phyloP scores from a whole-genome alignment of 2,888 invertebrate genomes.

The Nineta flava region DNA sequence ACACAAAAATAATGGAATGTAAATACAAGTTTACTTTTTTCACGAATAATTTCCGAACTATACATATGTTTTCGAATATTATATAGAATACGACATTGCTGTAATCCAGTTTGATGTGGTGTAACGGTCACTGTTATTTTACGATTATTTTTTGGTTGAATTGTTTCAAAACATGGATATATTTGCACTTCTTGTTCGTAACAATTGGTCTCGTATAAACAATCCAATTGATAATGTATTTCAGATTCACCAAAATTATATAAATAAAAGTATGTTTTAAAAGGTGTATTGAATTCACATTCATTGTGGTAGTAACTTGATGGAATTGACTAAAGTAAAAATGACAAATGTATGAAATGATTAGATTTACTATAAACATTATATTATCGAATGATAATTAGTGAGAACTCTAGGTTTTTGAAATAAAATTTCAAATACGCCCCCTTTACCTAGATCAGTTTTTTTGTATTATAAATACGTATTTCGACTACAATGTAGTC shows the following conservation, averaged over 20 bases:
- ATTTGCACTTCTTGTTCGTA: constrained; percentile 15
- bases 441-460: too few species aligned
- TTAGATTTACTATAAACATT: too few species aligned
- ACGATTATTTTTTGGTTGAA: background rate
- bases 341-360: too few species aligned
- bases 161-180: constrained; percentile 11
- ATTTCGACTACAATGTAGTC: too few species aligned
- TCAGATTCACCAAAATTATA: constrained; percentile 27
- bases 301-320: constrained; percentile 21
- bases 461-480: too few species aligned
- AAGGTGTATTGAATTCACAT: constrained; percentile 17
- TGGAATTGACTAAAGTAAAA: constrained; percentile 23
- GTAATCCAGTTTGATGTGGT: background rate
- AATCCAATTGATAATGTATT: constrained; percentile 22
- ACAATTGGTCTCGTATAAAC: constrained; percentile 9
- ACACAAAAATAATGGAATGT: constrained; percentile 2
- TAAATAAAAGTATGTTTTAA: constrained; percentile 21
- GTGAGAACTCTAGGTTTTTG: too few species aligned
- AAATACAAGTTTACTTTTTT: background rate
- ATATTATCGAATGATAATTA: too few species aligned
- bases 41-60: constrained; percentile 1
- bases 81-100: constrained; percentile 1
- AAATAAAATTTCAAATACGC: too few species aligned
- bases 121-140: background rate
- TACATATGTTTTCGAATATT: constrained; percentile 5